Base-by-base conservation (phyloP, 2,888 invertebrate genomes). In the Leistus spinibarbis region DNA sequence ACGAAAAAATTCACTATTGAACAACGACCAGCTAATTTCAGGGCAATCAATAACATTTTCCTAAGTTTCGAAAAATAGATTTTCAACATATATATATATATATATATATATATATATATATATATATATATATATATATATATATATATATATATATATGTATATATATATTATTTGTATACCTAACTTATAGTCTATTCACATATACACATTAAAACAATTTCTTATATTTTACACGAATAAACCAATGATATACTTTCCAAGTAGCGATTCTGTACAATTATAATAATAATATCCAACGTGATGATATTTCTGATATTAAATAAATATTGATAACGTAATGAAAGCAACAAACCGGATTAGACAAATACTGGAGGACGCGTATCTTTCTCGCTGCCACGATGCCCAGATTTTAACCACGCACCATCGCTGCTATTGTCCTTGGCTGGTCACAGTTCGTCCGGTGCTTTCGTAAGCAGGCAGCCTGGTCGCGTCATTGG, bases 401-500 rank as follows among this genome's bases (percentile, higher is more conserved):
- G 79, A 75, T 80, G 79, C 63, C 81, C 81, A 76, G 80, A 77
- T 79, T 78, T 78, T 63, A 81, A 81, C 82, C 82, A 81, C 60
- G 67, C 69, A 76, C 81, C 81, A 76, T 40, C 40, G 40, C 20
- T 22, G 20, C 60, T 60, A 22, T 60, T 60, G 77, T 78, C 24
- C 65, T 24, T 27, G 5, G 53, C 20, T 16, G 75, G 80, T 82
- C 83, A 84, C 79, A 84, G 82, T 77, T 84, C 84, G 24, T 84
- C 84, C 1, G 81, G 81, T 9, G 82, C 80, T 78, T 80, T 81
- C 54, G 78, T 78, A 65, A 84, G 78, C 22, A 83, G 79, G 77
- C 83, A 84, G 7, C 84, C 84, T 57, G 84, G 83, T 75, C 83
- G 83, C 10, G 85, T 77, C 53, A 83, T 77, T 9, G 85, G 85